phyloP scores from a whole-genome alignment of 2,113 vertebrate species.

The Bufo bufo region DNA sequence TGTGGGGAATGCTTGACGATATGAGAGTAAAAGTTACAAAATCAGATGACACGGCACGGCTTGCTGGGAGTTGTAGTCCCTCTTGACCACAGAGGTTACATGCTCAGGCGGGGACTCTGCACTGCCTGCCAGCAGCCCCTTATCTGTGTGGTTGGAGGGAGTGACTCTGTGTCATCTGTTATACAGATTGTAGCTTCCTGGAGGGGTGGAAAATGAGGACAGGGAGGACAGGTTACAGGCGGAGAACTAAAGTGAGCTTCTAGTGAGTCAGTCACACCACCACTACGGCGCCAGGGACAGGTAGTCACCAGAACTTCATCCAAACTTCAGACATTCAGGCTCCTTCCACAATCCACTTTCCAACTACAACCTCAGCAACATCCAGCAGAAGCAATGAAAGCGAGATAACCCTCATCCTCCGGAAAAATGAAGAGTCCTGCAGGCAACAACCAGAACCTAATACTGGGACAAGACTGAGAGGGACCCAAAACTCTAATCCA shows the following conservation, averaged over 20 bases:
- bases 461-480: not conserved
- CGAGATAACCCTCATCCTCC: not conserved
- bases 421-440: not conserved
- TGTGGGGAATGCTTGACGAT: too few relatives aligned
- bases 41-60: not conserved
- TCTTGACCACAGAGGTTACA: too few relatives aligned
- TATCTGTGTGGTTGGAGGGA: constrained; percentile 14
- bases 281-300: too few relatives aligned
- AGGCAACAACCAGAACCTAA: not conserved
- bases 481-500: not conserved
- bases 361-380: not conserved
- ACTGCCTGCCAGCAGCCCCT: not conserved
- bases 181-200: constrained; percentile 12
- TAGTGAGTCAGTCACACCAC: too few relatives aligned
- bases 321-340: not conserved
- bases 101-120: not conserved
- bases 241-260: not conserved
- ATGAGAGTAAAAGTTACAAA: too few relatives aligned
- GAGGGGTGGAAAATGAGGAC: not conserved
- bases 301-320: too few relatives aligned
- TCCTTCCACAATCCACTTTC: not conserved
- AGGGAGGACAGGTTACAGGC: not conserved
- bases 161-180: constrained; percentile 16
- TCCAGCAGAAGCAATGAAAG: not conserved
- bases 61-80: not conserved